These are phyloP conservation scores for Tribolium freemani DNA, from an alignment of 2,888 invertebrate genomes.

Conservation along the genomic window DNA sequence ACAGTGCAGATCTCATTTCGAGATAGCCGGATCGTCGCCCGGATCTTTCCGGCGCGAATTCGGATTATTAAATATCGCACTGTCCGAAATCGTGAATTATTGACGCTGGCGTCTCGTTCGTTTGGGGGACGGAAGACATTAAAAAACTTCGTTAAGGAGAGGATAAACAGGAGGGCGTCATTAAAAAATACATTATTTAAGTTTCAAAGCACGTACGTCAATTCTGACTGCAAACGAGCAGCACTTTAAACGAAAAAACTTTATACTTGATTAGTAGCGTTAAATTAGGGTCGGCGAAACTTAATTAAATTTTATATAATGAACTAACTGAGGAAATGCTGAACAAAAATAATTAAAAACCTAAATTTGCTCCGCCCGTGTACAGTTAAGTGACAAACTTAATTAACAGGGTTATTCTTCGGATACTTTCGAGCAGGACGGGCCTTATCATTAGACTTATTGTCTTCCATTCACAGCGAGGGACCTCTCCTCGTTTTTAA, in stretches of 20 bases:
- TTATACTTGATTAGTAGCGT: conserved; percentile 71
- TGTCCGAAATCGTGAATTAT: conserved; percentile 15
- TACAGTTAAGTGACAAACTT: conserved; percentile 70
- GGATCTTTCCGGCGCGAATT: conserved; percentile 54
- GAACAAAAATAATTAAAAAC: conserved; percentile 71
- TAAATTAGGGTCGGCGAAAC: conserved; percentile 69
- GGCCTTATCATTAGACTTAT: conserved; percentile 65
- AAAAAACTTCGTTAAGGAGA: conserved; percentile 34
- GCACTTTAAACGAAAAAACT: conserved; percentile 66
- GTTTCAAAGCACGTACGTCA: conserved; percentile 66
- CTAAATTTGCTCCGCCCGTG: conserved; percentile 68
- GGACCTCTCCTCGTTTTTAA: conserved; percentile 21
- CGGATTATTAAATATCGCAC: conserved; percentile 61
- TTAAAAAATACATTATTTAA: conserved; percentile 66
- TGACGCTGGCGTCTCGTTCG: neutral
- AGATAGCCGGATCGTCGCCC: conserved; percentile 38
- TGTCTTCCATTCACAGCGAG: conserved; percentile 47
- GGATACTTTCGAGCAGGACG: conserved; percentile 63
- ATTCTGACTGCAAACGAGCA: conserved; percentile 66
- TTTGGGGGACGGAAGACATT: neutral
- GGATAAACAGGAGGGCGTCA: conserved; percentile 50
- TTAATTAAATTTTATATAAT: conserved; percentile 71
- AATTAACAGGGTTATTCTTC: conserved; percentile 68
- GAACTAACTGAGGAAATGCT: conserved; percentile 70
- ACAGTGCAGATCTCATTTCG: conserved; percentile 45